phyloP scores from a whole-genome alignment of 2,113 vertebrate species.

The Forbesichthys papilliferus region DNA sequence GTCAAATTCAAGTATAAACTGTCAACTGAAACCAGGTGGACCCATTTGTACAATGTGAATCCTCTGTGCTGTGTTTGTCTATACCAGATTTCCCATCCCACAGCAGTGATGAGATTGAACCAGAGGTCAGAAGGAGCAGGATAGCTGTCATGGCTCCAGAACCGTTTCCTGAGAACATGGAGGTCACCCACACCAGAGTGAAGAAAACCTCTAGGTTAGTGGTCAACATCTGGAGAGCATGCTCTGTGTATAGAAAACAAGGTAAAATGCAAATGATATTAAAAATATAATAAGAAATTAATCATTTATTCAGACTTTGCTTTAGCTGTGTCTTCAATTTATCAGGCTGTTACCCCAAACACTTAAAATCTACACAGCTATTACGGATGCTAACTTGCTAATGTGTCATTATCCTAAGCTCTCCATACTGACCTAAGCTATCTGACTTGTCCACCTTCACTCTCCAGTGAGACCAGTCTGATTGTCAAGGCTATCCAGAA shows the following conservation, averaged over 20 bases:
- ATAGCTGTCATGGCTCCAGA: conserved; percentile 75
- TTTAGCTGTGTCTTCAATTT: no score
- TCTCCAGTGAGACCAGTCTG: conserved; percentile 72
- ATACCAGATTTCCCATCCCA: conserved; percentile 57
- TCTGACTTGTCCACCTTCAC: background rate
- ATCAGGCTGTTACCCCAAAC: background rate
- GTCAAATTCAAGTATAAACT: background rate
- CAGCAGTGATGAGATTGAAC: conserved; percentile 48
- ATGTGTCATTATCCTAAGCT: background rate
- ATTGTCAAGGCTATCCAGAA: conserved; percentile 75
- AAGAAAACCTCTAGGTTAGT: conserved; percentile 73
- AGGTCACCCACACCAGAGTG: conserved; percentile 53
- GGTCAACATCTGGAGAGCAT: background rate
- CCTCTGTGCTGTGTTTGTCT: conserved; percentile 11
- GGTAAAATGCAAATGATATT: background rate
- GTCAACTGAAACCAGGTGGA: conserved; percentile 3
- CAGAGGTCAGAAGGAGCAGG: conserved; percentile 62
- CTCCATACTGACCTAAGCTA: background rate
- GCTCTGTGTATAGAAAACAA: background rate
- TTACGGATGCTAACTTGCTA: background rate
- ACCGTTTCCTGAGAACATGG: conserved; percentile 61
- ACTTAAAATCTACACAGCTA: background rate
- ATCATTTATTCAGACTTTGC: no score
- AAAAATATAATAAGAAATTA: background rate
- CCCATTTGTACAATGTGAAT: conserved; percentile 9